phyloP scores from a whole-genome alignment of 2,113 vertebrate genomes.

The Leucoraja erinaceus region DNA sequence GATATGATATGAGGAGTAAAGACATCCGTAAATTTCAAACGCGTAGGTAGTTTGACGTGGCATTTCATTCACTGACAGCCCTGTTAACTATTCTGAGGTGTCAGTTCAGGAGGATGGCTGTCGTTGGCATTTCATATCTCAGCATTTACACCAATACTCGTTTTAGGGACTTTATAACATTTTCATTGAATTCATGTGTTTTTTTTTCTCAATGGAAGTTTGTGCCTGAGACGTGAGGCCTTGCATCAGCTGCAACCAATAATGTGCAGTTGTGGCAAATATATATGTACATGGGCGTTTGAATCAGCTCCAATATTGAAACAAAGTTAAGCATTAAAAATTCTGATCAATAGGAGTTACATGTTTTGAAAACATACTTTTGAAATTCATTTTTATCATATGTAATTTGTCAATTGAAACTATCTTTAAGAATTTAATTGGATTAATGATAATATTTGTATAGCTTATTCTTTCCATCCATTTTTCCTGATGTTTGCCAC shows the following conservation, averaged over 20 bases:
- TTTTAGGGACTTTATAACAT: neutral
- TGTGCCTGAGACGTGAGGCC: neutral
- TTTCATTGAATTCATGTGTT: neutral
- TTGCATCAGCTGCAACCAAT: neutral
- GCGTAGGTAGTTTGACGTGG: constrained; percentile 22
- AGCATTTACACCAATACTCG: neutral
- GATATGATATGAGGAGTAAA: neutral
- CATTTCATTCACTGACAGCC: constrained; percentile 19
- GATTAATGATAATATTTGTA: neutral
- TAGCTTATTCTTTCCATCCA: neutral
- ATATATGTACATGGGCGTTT: neutral
- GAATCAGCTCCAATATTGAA: neutral
- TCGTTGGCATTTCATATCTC: neutral
- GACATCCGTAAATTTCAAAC: neutral
- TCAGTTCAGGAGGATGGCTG: constrained; percentile 9
- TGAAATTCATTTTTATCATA: neutral
- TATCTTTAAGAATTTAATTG: neutral
- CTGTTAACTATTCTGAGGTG: constrained; percentile 4
- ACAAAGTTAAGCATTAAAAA: neutral
- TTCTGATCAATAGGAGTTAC: neutral
- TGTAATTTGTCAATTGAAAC: neutral
- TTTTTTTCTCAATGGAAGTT: neutral
- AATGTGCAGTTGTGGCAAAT: neutral
- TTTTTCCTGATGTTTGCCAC: neutral
- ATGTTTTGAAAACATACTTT: neutral